These are phyloP conservation scores for Drosophila guanche DNA, from an alignment of 1,140 invertebrate genomes.

Conservation along the genomic window DNA sequence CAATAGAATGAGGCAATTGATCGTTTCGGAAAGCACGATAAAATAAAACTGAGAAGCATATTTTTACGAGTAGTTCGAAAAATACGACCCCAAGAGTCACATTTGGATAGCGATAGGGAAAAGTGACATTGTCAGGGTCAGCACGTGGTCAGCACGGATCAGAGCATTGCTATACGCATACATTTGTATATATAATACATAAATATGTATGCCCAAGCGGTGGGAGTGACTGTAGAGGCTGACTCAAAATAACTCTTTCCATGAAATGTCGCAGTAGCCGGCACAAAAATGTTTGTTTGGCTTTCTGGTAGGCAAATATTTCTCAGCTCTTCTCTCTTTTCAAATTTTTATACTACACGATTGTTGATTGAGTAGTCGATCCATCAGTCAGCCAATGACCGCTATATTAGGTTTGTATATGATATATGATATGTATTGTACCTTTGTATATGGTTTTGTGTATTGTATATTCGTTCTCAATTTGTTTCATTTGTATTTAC, in stretches of 20 bases:
- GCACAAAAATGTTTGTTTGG: conserved; percentile 36
- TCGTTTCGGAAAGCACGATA: conserved; percentile 40
- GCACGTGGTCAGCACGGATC: conserved; percentile 41
- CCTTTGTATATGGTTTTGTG: too few relatives aligned
- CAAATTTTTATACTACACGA: conserved; percentile 15
- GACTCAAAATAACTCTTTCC: conserved; percentile 12
- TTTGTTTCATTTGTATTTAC: conserved; percentile 14
- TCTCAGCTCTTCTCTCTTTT: conserved; percentile 13
- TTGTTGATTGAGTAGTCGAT: conserved; percentile 4
- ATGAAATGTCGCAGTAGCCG: conserved; percentile 38
- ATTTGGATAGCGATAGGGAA: conserved; percentile 62
- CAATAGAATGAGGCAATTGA: conserved; percentile 52
- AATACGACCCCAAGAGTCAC: conserved; percentile 56
- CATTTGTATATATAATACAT: conserved; percentile 16
- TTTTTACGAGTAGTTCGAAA: conserved; percentile 25
- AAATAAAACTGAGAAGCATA: conserved; percentile 33
- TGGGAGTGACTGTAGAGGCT: background rate
- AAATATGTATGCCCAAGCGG: conserved; percentile 9
- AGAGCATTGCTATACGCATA: conserved; percentile 9
- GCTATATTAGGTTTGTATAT: conserved; percentile 46
- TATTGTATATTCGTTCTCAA: conserved; percentile 21
- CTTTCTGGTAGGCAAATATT: conserved; percentile 10
- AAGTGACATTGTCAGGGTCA: conserved; percentile 71
- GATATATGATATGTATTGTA: background rate
- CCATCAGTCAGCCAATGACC: conserved; percentile 36